A percentile compares a stretch with the other conserved stretches of the same genome.
These are phyloP conservation scores for Argya squamiceps DNA, from an alignment of 2,797 vertebrate species.

Conservation along the genomic window DNA sequence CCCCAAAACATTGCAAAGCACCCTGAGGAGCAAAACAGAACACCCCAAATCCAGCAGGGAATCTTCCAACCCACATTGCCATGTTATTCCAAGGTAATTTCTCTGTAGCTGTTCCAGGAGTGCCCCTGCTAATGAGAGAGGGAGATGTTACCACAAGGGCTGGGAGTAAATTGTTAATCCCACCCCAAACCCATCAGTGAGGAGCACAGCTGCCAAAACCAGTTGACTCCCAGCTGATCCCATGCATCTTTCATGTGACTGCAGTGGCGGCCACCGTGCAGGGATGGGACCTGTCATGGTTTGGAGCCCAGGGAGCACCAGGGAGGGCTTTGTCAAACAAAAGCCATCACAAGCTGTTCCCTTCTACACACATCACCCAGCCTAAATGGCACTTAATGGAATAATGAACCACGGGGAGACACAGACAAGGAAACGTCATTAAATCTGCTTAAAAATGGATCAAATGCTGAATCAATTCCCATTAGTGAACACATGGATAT, in stretches of 20 bases:
- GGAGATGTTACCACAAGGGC: background rate
- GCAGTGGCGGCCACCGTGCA: background rate
- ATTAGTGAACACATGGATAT: constrained; percentile 63
- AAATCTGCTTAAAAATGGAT: constrained; percentile 81
- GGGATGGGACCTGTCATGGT: background rate
- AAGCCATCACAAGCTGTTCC: constrained; percentile 28
- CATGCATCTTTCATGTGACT: constrained; percentile 40
- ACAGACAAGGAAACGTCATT: constrained; percentile 78
- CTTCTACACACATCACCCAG: constrained; percentile 45
- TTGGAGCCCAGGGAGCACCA: background rate
- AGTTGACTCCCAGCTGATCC: constrained; percentile 31
- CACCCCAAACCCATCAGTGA: background rate
- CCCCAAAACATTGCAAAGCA: background rate
- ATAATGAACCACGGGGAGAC: constrained; percentile 69
- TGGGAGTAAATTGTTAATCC: constrained; percentile 59
- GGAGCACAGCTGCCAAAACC: background rate
- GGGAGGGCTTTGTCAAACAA: constrained; percentile 24
- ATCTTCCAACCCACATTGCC: background rate
- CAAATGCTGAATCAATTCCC: constrained; percentile 77
- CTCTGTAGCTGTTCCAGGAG: background rate
- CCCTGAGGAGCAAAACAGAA: background rate
- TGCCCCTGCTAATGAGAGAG: background rate
- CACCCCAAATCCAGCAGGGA: background rate
- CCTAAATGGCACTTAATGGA: constrained; percentile 68
- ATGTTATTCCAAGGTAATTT: background rate